Evolutionary conservation across 2,797 vertebrate genomes (phyloP), one percentile per base, ranked within the genome.

Genomic region (Linurgus olivaceus): DNA sequence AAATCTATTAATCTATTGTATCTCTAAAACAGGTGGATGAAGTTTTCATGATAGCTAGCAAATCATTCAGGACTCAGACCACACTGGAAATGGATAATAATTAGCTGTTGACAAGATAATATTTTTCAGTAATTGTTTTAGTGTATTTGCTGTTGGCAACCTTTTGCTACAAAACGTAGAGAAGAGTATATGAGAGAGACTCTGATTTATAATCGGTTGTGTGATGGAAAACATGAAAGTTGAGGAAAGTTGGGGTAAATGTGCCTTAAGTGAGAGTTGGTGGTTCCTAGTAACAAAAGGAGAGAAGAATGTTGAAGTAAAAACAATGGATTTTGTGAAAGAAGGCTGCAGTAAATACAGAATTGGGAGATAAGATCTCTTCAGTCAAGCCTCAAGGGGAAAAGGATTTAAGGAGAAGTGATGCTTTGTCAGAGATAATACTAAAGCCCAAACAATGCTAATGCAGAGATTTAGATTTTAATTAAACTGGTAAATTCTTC

Each of bases 371-470:
- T 95, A 96, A 95, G 91, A 96, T 95, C 94, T 93, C 54, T 77
- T 76, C 58, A 90, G 65, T 54, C 72, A 90, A 90, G 90, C 93
- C 93, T 91, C 61, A 54, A 90, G 94, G 91, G 89, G 42, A 54
- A 88, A 58, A 93, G 62, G 93, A 88, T 71, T 94, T 93, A 89
- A 88, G 72, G 57, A 93, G 93, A 92, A 83, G 85, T 72, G 81
- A 77, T 93, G 84, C 87, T 91, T 96, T 96, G 91, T 94, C 82
- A 91, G 82, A 94, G 96, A 74, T 83, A 95, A 86, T 86, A 80
- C 79, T 61, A 47, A 93, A 79, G 79, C 73, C 83, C 76, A 94
- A 94, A 86, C 75, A 95, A 52, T 57, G 61, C 75, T 94, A 96
- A 94, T 93, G 78, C 72, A 94, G 84, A 93, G 90, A 90, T 86